Conservation (phyloP, 2,888 invertebrate species). For the Idaea dimidiata region DNA sequence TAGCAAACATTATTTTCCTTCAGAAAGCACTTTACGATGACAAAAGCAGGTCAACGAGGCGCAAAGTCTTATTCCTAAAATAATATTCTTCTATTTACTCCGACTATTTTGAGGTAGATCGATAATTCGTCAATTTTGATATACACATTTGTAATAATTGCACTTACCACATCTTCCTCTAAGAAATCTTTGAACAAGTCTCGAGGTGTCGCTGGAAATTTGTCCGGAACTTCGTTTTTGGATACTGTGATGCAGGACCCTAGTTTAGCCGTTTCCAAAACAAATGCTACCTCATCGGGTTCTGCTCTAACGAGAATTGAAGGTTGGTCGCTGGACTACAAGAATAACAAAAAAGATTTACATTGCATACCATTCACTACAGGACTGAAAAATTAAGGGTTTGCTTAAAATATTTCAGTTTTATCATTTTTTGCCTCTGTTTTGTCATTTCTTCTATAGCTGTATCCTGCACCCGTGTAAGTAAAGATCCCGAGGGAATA, state of each 20-base stretch:
- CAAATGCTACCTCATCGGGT: constrained; percentile 28
- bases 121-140: no score
- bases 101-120: no score
- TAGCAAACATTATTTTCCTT: no score
- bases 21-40: no score
- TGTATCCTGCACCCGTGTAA: no score
- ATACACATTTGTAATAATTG: not conserved
- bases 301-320: constrained; percentile 24
- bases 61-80: no score
- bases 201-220: constrained; percentile 41
- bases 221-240: constrained; percentile 21
- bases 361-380: not conserved
- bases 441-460: no score
- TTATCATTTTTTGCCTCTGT: no score
- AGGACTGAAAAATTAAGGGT: not conserved
- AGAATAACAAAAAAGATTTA: not conserved
- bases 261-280: constrained; percentile 40
- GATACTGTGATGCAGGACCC: constrained; percentile 36
- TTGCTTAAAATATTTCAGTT: no score
- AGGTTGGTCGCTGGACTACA: not conserved
- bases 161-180: constrained; percentile 33
- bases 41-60: no score
- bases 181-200: constrained; percentile 32
- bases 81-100: no score
- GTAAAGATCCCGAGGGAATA: no score